Percentiles rank a stretch among this genome's conserved stretches.
These are phyloP conservation scores for Pseudorectes ferrugineus DNA, from an alignment of 2,113 vertebrate genomes.

Conservation along the genomic window DNA sequence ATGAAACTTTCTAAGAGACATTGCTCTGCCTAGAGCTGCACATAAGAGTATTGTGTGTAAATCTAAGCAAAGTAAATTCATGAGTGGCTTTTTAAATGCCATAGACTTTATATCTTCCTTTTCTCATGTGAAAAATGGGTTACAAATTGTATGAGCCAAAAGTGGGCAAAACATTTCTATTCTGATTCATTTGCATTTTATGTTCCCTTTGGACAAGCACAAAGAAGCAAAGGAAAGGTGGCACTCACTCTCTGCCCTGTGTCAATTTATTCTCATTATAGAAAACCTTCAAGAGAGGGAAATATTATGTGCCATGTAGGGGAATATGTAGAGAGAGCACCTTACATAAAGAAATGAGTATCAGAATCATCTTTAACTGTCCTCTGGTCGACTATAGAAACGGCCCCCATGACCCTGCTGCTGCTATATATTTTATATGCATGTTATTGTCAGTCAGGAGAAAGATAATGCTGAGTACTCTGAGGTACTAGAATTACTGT, in stretches of 20 bases:
- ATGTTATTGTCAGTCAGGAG: neutral
- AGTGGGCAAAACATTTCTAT: neutral
- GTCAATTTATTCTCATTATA: neutral
- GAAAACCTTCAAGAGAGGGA: neutral
- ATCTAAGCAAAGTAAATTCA: neutral
- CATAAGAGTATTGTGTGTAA: neutral
- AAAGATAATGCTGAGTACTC: constrained; percentile 19
- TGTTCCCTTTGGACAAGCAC: neutral
- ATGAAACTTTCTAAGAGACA: neutral
- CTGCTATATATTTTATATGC: neutral
- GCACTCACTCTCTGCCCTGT: neutral
- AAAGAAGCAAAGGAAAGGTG: neutral
- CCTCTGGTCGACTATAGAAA: constrained; percentile 12
- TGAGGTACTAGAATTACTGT: constrained; percentile 24
- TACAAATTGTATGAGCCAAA: neutral
- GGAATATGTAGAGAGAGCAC: neutral
- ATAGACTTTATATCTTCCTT: neutral
- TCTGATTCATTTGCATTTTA: neutral
- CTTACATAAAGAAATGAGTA: neutral
- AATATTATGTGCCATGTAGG: neutral
- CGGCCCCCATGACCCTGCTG: neutral
- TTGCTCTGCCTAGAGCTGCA: neutral
- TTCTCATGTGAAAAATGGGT: neutral
- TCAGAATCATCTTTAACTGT: neutral
- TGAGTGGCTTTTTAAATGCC: neutral